Conservation (phyloP, 2,113 vertebrate genomes). For the Gambusia affinis region DNA sequence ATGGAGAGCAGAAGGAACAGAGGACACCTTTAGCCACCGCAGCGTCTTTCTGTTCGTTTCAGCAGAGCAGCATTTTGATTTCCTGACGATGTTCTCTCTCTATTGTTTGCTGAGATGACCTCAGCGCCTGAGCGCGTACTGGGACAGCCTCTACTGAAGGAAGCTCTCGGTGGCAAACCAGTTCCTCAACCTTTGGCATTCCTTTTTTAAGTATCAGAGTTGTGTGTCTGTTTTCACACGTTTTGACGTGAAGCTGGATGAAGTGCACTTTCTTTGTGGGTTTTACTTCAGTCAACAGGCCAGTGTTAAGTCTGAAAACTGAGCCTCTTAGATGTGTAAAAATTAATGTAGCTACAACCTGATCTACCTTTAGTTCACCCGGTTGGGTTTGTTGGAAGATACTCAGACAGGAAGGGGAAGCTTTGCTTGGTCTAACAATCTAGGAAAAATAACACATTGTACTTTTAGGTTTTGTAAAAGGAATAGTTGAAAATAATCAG, state of each 20-base stretch:
- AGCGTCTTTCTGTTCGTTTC: not conserved
- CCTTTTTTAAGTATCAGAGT: conserved; percentile 2
- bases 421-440: not conserved
- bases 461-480: not conserved
- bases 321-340: conserved; percentile 9
- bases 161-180: conserved; percentile 62
- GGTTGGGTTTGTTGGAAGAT: not conserved
- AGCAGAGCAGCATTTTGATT: conserved; percentile 6
- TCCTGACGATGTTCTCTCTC: not conserved
- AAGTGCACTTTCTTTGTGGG: conserved; percentile 30
- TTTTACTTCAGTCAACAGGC: conserved; percentile 16
- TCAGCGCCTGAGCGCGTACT: conserved; percentile 45
- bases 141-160: conserved; percentile 16
- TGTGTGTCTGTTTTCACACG: conserved; percentile 2
- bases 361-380: conserved; percentile 5
- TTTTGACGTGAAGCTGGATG: conserved; percentile 8
- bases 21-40: conserved; percentile 4
- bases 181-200: conserved; percentile 54
- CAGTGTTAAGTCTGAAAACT: conserved; percentile 55
- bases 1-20: not conserved
- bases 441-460: not conserved
- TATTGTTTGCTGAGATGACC: conserved; percentile 19
- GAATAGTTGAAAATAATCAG: not conserved
- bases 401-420: conserved; percentile 13
- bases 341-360: conserved; percentile 4